A percentile compares a stretch with the other conserved stretches of the same genome.
phyloP scores from a whole-genome alignment of 2,113 vertebrate genomes.

The Acanthisitta chloris region DNA sequence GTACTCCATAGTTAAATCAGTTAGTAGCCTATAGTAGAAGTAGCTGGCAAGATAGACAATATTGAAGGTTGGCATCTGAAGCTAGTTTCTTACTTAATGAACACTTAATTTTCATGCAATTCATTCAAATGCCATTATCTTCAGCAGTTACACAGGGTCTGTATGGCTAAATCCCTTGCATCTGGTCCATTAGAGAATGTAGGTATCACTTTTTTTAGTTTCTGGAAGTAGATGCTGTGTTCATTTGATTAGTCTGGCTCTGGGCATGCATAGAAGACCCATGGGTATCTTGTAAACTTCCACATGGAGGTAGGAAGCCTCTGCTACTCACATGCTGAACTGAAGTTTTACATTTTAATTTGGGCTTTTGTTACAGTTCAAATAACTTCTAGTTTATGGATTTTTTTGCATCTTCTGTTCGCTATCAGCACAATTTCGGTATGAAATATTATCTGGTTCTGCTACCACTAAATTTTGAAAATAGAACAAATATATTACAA shows the following conservation, averaged over 20 bases:
- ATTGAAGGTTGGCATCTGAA: background rate
- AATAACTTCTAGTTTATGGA: background rate
- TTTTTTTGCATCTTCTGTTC: background rate
- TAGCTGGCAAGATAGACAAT: background rate
- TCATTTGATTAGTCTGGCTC: background rate
- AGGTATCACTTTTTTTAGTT: background rate
- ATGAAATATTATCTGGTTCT: background rate
- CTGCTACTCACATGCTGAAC: background rate
- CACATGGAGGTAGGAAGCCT: background rate
- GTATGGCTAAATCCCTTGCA: background rate
- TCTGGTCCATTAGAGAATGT: background rate
- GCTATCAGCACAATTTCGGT: background rate
- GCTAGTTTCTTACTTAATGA: background rate
- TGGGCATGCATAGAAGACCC: background rate
- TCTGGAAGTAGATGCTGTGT: background rate
- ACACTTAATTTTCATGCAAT: rapidly evolving
- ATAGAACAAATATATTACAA: background rate
- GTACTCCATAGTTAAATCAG: background rate
- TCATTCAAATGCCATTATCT: background rate
- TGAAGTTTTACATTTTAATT: background rate
- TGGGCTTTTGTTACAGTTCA: background rate
- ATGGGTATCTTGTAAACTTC: background rate
- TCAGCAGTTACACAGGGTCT: background rate
- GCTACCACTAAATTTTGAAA: background rate
- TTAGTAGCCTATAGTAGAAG: background rate